Evolutionary conservation across 2,797 vertebrate genomes (phyloP).

Genomic region (Dendrocincla fuliginosa): DNA sequence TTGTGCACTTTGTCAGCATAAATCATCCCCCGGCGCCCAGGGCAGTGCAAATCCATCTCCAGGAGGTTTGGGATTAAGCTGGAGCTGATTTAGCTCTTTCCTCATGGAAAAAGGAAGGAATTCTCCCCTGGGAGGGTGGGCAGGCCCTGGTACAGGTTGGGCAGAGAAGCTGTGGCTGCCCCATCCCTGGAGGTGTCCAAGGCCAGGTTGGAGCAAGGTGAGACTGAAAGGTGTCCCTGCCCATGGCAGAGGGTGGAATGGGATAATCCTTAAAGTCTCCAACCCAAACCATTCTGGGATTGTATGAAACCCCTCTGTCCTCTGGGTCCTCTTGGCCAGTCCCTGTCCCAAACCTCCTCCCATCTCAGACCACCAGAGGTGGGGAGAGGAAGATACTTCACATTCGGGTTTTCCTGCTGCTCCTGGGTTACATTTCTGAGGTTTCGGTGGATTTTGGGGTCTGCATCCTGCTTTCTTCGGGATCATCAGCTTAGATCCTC

Average conservation of each 20-base stretch:
- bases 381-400: background rate
- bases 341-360: background rate
- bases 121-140: background rate
- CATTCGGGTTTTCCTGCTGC: background rate
- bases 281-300: background rate
- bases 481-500: background rate
- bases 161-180: background rate
- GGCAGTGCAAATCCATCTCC: fast-evolving
- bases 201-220: fast-evolving
- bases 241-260: background rate
- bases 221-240: fast-evolving
- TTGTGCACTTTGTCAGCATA: fast-evolving
- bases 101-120: background rate
- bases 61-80: background rate
- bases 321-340: background rate
- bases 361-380: background rate
- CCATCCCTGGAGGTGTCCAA: background rate
- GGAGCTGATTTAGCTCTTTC: fast-evolving
- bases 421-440: background rate
- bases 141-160: background rate
- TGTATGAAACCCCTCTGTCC: fast-evolving
- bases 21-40: fast-evolving
- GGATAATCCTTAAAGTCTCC: background rate
- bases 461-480: background rate
- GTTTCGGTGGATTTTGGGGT: background rate